Conservation (phyloP, 2,797 vertebrate genomes). For the Malurus leucopterus region DNA sequence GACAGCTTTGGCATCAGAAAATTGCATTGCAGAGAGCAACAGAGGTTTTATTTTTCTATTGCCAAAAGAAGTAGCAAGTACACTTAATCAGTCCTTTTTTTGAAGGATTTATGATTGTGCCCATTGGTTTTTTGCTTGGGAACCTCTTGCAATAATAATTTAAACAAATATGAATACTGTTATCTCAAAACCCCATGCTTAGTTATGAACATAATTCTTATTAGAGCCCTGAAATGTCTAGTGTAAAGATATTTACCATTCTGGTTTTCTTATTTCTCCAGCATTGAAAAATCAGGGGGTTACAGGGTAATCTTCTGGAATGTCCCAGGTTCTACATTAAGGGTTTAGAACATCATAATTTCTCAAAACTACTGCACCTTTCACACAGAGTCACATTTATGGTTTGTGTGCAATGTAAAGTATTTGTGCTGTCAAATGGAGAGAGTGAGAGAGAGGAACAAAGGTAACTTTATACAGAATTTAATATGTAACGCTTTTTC, state of each 20-base stretch:
- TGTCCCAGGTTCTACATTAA: rapidly evolving
- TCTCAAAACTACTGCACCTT: neutral
- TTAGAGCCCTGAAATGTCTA: neutral
- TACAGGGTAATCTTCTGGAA: neutral
- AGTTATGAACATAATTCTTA: neutral
- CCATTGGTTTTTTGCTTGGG: neutral
- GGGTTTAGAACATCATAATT: neutral
- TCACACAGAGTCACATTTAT: neutral
- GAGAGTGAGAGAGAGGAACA: neutral
- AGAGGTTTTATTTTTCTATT: neutral
- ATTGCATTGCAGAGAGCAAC: neutral
- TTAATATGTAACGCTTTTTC: neutral
- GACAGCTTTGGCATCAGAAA: neutral
- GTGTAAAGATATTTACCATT: neutral
- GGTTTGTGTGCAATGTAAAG: neutral
- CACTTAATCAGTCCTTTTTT: neutral
- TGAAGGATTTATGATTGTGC: neutral
- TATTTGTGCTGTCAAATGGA: neutral
- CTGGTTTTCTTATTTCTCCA: neutral
- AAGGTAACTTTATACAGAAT: neutral
- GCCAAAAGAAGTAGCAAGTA: neutral
- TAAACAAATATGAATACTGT: neutral
- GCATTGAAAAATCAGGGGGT: neutral
- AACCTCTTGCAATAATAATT: neutral
- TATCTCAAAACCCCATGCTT: neutral